Evolutionary conservation across 2,797 vertebrate species (phyloP).

Genomic region (Trachops cirrhosus): DNA sequence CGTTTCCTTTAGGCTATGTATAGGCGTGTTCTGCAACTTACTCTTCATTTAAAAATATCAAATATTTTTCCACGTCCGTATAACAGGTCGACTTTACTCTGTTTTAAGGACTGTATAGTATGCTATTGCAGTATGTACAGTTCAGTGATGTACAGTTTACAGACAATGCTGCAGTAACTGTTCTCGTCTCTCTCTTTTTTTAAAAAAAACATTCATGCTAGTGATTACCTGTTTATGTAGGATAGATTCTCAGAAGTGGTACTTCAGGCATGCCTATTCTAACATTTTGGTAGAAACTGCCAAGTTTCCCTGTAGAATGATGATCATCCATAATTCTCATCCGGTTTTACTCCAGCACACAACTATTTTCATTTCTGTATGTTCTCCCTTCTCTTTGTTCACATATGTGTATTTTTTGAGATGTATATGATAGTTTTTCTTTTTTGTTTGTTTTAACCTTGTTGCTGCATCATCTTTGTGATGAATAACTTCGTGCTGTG

Average conservation of each 20-base stretch:
- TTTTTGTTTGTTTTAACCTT: conserved; percentile 25
- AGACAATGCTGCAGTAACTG: background rate
- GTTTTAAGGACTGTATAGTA: background rate
- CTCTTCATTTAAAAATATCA: background rate
- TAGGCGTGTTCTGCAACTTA: background rate
- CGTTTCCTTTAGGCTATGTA: background rate
- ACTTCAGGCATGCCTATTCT: background rate
- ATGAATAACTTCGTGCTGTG: background rate
- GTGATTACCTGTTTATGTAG: background rate
- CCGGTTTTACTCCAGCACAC: background rate
- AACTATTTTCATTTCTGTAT: background rate
- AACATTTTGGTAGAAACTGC: background rate
- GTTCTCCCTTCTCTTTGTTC: background rate
- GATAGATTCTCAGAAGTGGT: background rate
- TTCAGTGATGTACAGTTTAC: background rate
- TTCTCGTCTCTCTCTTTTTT: background rate
- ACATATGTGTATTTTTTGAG: background rate
- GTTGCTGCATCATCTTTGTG: background rate
- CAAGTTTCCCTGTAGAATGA: background rate
- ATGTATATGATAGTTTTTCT: background rate
- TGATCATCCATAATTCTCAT: background rate
- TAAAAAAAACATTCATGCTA: background rate
- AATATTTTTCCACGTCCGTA: background rate
- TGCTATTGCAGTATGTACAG: background rate
- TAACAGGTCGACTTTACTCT: background rate